Conservation (phyloP, 2,888 invertebrate genomes). For the Acanthosoma haemorrhoidale region DNA sequence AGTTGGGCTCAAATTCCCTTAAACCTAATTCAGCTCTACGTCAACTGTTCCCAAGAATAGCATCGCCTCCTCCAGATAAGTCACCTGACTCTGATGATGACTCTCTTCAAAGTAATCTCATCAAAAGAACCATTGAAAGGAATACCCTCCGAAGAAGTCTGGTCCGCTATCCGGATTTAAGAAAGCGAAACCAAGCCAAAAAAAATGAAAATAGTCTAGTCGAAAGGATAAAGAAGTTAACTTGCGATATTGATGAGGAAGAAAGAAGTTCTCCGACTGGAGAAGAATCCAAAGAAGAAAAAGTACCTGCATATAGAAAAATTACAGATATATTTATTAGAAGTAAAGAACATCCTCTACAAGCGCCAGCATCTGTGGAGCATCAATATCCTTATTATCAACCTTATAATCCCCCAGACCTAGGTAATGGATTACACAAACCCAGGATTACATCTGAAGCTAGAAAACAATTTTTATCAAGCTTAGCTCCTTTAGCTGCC, state of each 20-base stretch:
- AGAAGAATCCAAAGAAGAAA: conserved; percentile 50
- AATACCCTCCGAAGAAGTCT: conserved; percentile 75
- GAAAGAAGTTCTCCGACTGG: conserved; percentile 60
- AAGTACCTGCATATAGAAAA: conserved; percentile 58
- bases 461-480: conserved; percentile 71
- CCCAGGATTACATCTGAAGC: conserved; percentile 54
- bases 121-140: conserved; percentile 71
- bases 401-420: conserved; percentile 49
- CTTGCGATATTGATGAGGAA: conserved; percentile 74
- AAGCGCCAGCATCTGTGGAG: conserved; percentile 39
- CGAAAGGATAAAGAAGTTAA: conserved; percentile 77
- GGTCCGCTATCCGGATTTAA: conserved; percentile 54
- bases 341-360: conserved; percentile 36
- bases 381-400: conserved; percentile 42
- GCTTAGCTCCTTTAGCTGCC: conserved; percentile 69
- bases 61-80: conserved; percentile 52
- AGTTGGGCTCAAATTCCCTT: conserved; percentile 53
- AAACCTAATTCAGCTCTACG: conserved; percentile 76
- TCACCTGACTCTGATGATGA: conserved; percentile 42
- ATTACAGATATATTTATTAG: conserved; percentile 56
- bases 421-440: conserved; percentile 49
- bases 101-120: conserved; percentile 46
- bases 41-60: conserved; percentile 63
- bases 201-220: conserved; percentile 52
- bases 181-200: conserved; percentile 44